phyloP scores from a whole-genome alignment of 1,140 invertebrate species.

The Cotesia typhae region DNA sequence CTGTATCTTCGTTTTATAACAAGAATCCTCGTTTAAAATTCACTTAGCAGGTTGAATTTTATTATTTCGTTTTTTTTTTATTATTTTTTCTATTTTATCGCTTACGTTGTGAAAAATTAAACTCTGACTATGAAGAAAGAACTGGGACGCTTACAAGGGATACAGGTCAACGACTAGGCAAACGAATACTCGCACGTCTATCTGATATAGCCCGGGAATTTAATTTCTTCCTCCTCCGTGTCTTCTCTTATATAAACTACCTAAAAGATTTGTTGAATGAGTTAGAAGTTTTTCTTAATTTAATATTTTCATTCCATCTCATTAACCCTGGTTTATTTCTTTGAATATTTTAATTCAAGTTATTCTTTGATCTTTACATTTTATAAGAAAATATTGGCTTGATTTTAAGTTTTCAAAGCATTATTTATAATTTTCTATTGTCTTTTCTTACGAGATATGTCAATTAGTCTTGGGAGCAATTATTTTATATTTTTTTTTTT shows the following conservation, averaged over 20 bases:
- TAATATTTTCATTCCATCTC: background rate
- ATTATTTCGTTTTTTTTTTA: background rate
- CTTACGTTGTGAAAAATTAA: slow-evolving; percentile 9
- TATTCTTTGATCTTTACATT: background rate
- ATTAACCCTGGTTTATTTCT: background rate
- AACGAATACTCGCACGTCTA: slow-evolving; percentile 26
- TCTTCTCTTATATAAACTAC: slow-evolving; percentile 29
- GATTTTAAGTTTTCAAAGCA: too few species aligned
- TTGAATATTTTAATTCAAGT: background rate
- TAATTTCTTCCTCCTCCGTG: slow-evolving; percentile 27
- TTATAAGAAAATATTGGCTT: too few species aligned
- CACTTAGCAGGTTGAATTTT: background rate
- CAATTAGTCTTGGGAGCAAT: background rate
- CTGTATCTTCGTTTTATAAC: background rate
- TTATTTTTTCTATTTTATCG: background rate
- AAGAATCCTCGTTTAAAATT: slow-evolving; percentile 6
- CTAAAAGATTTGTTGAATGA: slow-evolving; percentile 20
- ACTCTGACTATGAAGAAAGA: background rate
- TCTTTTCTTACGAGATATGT: background rate
- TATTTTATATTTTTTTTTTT: background rate
- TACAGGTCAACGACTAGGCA: slow-evolving; percentile 21
- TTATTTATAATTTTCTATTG: background rate
- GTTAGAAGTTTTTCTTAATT: slow-evolving; percentile 18
- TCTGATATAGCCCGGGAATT: slow-evolving; percentile 25
- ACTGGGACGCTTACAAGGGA: slow-evolving; percentile 4